Evolutionary conservation across 2,888 invertebrate species (phyloP).

Genomic region (Lysandra bellargus): DNA sequence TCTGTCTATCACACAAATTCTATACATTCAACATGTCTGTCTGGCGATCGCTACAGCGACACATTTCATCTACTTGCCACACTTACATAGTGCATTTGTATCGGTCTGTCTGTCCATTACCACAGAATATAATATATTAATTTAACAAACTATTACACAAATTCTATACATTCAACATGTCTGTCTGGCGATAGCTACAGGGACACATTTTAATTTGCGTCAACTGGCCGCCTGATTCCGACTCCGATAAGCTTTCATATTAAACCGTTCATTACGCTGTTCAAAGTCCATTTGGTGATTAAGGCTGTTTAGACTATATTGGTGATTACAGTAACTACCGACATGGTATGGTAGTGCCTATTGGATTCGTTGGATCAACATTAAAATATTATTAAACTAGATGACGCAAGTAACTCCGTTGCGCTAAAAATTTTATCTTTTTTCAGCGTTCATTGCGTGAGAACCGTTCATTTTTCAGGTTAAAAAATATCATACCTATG

Average conservation of each 20-base stretch:
- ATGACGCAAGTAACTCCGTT: no score
- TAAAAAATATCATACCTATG: no score
- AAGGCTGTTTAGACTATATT: neutral
- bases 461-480: no score
- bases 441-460: no score
- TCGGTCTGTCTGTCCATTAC: no score
- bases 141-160: no score
- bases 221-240: neutral
- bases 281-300: constrained; percentile 7
- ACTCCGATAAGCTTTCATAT: constrained; percentile 5
- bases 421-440: no score
- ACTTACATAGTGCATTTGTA: no score
- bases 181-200: neutral
- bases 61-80: no score
- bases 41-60: neutral
- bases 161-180: neutral
- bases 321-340: neutral
- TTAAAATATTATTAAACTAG: no score
- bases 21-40: neutral
- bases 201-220: constrained; percentile 10
- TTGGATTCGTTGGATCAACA: neutral
- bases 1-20: neutral
- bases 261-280: constrained; percentile 5
- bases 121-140: no score
- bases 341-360: neutral